Conservation (phyloP, 2,113 vertebrate species). For the Todiramphus saurophagus region DNA sequence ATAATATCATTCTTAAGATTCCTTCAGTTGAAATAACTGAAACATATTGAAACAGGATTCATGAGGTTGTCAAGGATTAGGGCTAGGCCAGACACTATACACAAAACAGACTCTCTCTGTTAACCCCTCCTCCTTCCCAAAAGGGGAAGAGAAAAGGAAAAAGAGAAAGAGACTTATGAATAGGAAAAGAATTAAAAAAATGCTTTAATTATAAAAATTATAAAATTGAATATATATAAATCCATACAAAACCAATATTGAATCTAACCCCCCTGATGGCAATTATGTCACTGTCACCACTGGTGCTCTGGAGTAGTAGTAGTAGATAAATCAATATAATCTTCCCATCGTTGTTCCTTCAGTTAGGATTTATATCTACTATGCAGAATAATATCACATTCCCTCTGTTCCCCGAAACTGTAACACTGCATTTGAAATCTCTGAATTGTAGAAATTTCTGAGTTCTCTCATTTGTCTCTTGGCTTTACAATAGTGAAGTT, state of each 20-base stretch:
- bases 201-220: not conserved
- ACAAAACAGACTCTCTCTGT: not conserved
- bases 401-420: not conserved
- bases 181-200: not conserved
- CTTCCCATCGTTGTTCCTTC: not conserved
- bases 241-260: not conserved
- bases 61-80: not conserved
- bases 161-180: not conserved
- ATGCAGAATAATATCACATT: not conserved
- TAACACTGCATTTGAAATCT: not conserved
- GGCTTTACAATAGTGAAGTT: not conserved
- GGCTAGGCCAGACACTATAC: not conserved
- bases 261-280: not conserved
- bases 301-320: not conserved
- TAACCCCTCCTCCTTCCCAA: not conserved
- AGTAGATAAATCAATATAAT: not conserved
- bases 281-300: not conserved
- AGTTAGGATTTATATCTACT: not conserved
- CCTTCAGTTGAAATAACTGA: not conserved
- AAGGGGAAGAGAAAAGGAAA: not conserved
- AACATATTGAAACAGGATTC: not conserved
- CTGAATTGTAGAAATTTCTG: not conserved
- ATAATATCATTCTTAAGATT: not conserved
- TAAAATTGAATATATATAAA: not conserved
- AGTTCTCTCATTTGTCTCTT: not conserved